Evolutionary conservation across 1,140 invertebrate genomes (phyloP).

Genomic region (Portunus trituberculatus): DNA sequence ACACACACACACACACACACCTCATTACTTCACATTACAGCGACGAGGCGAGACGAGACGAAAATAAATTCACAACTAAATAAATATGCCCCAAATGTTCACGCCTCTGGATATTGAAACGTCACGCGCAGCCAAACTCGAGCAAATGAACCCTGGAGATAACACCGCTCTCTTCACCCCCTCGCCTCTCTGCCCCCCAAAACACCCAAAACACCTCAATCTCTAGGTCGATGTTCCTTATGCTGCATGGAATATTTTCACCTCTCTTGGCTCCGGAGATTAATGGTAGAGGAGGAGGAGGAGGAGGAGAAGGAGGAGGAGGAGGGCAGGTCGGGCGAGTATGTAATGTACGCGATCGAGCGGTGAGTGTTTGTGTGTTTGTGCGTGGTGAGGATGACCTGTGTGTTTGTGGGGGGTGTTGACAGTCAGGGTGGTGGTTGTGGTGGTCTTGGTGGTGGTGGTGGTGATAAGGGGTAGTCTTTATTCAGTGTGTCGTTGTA

Average conservation of each 20-base stretch:
- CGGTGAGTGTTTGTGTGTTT: too few relatives aligned
- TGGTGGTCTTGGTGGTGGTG: not conserved
- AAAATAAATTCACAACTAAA: not conserved
- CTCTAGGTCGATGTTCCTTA: not conserved
- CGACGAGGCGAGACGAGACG: not conserved
- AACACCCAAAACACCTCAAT: too few relatives aligned
- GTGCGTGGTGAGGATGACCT: too few relatives aligned
- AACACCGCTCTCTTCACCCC: not conserved
- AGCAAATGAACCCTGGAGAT: not conserved
- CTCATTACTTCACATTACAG: too few relatives aligned
- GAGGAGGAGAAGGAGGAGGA: not conserved
- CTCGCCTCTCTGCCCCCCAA: not conserved
- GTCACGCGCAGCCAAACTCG: not conserved
- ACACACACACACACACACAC: slow-evolving; percentile 1
- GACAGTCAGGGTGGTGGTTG: not conserved
- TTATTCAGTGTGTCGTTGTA: not conserved
- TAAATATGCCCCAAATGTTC: not conserved
- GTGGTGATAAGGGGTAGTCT: not conserved
- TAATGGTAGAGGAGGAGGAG: not conserved
- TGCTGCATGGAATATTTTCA: not conserved
- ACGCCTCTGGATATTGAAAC: slow-evolving; percentile 20
- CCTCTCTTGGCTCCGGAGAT: not conserved
- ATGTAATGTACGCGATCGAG: too few relatives aligned
- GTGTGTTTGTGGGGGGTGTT: not conserved
- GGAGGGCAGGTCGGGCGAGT: not conserved